Base-by-base conservation (phyloP, 2,113 vertebrate genomes). In the Aplodontia rufa region DNA sequence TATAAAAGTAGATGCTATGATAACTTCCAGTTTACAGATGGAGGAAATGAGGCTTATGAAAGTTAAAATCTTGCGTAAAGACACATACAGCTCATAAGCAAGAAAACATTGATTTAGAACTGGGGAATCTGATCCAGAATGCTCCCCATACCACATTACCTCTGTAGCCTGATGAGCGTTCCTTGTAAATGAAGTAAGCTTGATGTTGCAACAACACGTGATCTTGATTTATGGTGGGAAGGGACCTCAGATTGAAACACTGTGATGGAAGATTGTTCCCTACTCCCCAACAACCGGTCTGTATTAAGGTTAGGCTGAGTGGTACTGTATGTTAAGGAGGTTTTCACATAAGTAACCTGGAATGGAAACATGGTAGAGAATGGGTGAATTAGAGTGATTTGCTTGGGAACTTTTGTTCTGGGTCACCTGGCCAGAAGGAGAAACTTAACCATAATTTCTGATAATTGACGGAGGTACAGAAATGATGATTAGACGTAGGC, bases 41-140 rank as follows among this genome's bases (percentile, higher is more conserved):
- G 66, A 94, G 42, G 49, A 76, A 88, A 94, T 76, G 66, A 88
- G 82, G n/a, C 42, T 76, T 75, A 47, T 3, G 42, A 85, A 53
- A 60, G 71, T n/a, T 45, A 58, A 35, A 76, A 53, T 64, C 32
- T 81, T 96, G 17, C 3, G 37, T 13, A 87, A 64, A 51, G 45
- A 87, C 28, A 51, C 1, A 4, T 35, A 66, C 4, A 51, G 12
- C 47, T 51, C 19, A 8, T 76, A 58, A 86, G 53, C 40, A 13
- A 87, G 35, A 90, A 92, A 47, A 51, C 35, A 12, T n/a, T 16
- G 37, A 42, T 51, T 69, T 87, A 22, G 42, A 60, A 1, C 24
- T 51, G 14, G n/a, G 58, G 32, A 64, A 6, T 51, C 28, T 47
- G 22, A 28, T 42, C 32, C 20, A 49, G 32, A 68, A 13, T 4